Conservation (phyloP, 2,797 vertebrate species). For the Benthosema pterotum region DNA sequence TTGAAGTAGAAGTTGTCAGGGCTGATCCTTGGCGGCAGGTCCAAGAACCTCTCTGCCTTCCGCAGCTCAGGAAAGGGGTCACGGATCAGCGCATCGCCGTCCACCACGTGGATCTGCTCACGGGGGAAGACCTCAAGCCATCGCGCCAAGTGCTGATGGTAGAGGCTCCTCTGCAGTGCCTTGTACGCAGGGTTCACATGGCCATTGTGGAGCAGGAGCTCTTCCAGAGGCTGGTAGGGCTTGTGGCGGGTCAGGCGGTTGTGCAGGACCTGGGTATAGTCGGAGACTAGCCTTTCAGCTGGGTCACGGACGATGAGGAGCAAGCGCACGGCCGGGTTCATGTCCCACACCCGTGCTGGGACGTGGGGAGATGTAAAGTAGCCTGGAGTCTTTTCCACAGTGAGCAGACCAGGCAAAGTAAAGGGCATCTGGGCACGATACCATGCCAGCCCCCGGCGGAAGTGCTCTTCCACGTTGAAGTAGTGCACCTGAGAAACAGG, state of each 20-base stretch:
- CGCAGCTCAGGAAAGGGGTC: slow-evolving; percentile 84
- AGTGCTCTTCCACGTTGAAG: slow-evolving; percentile 87
- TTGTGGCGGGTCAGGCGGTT: slow-evolving; percentile 81
- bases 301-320: slow-evolving; percentile 85
- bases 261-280: slow-evolving; percentile 88
- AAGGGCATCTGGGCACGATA: slow-evolving; percentile 85
- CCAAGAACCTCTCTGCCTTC: slow-evolving; percentile 80
- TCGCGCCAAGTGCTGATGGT: slow-evolving; percentile 77
- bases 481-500: slow-evolving; percentile 76
- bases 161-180: slow-evolving; percentile 84
- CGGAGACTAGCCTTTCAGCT: slow-evolving; percentile 82
- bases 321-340: slow-evolving; percentile 78
- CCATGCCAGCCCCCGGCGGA: slow-evolving; percentile 78
- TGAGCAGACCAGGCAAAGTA: slow-evolving; percentile 75
- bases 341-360: slow-evolving; percentile 72
- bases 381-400: slow-evolving; percentile 85
- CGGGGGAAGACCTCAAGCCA: slow-evolving; percentile 83
- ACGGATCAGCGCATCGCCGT: slow-evolving; percentile 80
- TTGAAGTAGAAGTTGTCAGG: slow-evolving; percentile 86
- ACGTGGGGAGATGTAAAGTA: slow-evolving; percentile 80
- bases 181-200: slow-evolving; percentile 78
- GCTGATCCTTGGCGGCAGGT: slow-evolving; percentile 75
- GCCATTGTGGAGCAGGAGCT: slow-evolving; percentile 74
- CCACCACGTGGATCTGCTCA: slow-evolving; percentile 84
- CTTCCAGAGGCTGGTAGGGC: slow-evolving; percentile 80